Evolutionary conservation across 2,113 vertebrate species (phyloP).

Genomic region (Corynorhinus townsendii): DNA sequence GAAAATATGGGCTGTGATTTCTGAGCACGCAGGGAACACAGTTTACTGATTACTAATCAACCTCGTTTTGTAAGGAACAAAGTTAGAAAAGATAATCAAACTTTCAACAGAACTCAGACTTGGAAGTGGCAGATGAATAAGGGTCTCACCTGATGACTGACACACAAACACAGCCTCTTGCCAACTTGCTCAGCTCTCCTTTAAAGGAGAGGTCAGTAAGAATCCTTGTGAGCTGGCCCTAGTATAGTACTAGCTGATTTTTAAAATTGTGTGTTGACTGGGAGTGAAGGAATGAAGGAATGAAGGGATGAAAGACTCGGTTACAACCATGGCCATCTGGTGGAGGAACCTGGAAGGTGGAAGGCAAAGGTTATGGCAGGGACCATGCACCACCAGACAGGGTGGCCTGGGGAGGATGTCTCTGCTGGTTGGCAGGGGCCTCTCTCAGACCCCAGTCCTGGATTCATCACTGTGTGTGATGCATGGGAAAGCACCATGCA

Average conservation of each 20-base stretch:
- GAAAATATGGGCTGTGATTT: background rate
- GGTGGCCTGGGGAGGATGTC: background rate
- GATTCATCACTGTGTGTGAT: background rate
- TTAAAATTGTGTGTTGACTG: background rate
- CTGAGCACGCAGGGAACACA: background rate
- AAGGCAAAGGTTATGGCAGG: background rate
- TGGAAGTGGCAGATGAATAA: background rate
- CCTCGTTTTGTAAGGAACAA: background rate
- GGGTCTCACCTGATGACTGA: accelerated
- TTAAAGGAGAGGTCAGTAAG: accelerated
- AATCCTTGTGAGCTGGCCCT: background rate
- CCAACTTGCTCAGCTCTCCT: background rate
- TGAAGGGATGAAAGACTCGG: background rate
- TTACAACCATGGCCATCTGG: background rate
- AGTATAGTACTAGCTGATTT: background rate
- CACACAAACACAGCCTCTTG: background rate
- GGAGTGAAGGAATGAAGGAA: background rate
- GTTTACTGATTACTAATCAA: slow-evolving; percentile 49
- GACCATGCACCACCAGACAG: background rate
- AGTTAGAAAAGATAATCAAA: background rate
- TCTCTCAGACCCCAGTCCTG: background rate
- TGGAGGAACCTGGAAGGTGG: background rate
- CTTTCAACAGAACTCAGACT: background rate
- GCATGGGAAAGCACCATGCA: background rate
- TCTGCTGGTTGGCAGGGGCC: background rate